Percentiles rank a stretch among this genome's conserved stretches.
Conservation (phyloP, 2,797 vertebrate genomes). For the Hemitrygon akajei region DNA sequence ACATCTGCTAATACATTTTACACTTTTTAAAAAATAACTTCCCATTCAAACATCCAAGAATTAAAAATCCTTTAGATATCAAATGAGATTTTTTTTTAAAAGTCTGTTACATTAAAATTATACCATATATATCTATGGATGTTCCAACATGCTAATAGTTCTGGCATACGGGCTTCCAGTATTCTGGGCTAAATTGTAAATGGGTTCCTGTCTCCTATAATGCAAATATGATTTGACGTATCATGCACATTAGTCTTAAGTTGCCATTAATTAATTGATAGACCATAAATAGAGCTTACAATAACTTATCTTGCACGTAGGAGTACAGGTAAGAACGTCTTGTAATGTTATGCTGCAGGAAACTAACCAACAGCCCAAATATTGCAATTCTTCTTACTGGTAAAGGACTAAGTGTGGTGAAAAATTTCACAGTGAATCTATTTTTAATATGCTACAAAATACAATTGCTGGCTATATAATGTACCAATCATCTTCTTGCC, state of each 20-base stretch:
- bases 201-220: too few relatives aligned
- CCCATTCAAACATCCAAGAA: neutral
- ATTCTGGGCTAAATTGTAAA: neutral
- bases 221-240: neutral
- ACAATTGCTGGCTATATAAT: neutral
- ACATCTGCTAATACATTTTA: neutral
- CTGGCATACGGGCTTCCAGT: neutral
- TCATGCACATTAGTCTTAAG: neutral
- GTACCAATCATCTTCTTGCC: neutral
- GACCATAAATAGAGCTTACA: neutral
- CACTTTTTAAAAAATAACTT: neutral
- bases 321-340: neutral
- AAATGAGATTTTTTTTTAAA: neutral
- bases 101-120: neutral
- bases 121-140: neutral
- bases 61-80: neutral
- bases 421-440: conserved; percentile 19
- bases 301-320: neutral
- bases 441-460: neutral
- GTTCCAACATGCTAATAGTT: neutral
- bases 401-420: neutral
- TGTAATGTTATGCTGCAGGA: neutral
- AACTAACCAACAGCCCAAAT: conserved; percentile 4
- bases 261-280: neutral
- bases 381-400: neutral